Percentiles rank a stretch among this genome's conserved stretches.
Evolutionary conservation across 2,113 vertebrate species (phyloP).

Genomic region (Chionis minor): DNA sequence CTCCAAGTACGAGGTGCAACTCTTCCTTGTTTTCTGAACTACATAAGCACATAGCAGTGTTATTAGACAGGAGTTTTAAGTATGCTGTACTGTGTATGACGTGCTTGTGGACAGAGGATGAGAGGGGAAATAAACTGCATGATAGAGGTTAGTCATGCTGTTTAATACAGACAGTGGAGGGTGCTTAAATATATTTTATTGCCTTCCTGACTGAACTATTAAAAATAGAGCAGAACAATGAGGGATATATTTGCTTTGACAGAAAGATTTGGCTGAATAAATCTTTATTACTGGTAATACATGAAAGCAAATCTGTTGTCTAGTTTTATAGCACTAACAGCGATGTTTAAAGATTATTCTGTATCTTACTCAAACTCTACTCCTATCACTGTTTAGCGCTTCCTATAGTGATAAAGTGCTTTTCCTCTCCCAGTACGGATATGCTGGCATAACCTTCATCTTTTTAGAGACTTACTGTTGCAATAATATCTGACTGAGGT

Average conservation of each 20-base stretch:
- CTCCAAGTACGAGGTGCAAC: not conserved
- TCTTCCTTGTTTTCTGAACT: not conserved
- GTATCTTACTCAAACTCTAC: not conserved
- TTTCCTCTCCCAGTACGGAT: not conserved
- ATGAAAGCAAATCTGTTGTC: rapidly evolving
- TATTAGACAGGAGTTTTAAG: not conserved
- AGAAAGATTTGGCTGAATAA: not conserved
- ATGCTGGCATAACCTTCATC: not conserved
- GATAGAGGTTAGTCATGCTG: not conserved
- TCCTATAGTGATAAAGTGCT: not conserved
- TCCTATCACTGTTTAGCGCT: not conserved
- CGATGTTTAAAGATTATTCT: not conserved
- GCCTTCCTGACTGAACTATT: not conserved
- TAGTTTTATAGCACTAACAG: not conserved
- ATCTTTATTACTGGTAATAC: not conserved
- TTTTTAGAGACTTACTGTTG: not conserved
- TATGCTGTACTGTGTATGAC: rapidly evolving
- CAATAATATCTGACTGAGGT: not conserved
- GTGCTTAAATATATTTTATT: not conserved
- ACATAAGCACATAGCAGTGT: rapidly evolving
- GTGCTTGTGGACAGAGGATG: not conserved
- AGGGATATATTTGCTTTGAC: not conserved
- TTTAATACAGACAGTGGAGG: not conserved
- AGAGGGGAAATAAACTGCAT: not conserved
- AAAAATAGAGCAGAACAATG: not conserved